Evolutionary conservation across 2,113 vertebrate genomes (phyloP), one percentile per base, ranked within the genome.

Genomic region (Condylura cristata): DNA sequence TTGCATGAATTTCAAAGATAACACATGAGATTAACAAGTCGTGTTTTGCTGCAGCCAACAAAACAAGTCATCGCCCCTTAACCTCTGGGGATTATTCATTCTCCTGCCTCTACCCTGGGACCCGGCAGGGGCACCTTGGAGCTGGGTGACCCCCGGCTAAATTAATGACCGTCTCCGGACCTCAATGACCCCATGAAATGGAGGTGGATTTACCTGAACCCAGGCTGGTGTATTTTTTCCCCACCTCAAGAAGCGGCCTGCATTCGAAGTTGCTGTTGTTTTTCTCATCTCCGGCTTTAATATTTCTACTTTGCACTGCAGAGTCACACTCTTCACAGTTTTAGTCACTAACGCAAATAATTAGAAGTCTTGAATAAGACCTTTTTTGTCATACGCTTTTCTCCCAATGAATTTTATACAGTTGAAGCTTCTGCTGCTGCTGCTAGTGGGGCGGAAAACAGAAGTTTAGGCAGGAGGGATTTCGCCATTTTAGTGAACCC

Each of bases 1-100:
- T 79, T 95, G 68, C 86, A 68, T 71, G 58, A 53, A 66, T 92
- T 90, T 85, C 85, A 78, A 94, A 95, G 58, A 82, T 86, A 86
- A 82, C 68, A 63, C 44, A 6, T 32, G 34, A 46, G 70, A 20
- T 53, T 81, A 70, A 93, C 34, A 72, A 56, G 30, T 28, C 7
- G 8, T 51, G 18, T n/a, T 72, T 87, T 71, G 30, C 90, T 61
- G 14, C 51, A 86, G 37, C 39, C 75, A 68, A 46, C 32, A 68
- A 61, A 68, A 61, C 28, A 70, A 87, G 24, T 46, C 80, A 30
- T 61, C 30, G 48, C 61, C 48, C 41, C 28, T 84, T 18, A 5
- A 13, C 58, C 39, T 68, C 63, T 56, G 11, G 9, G 86, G 39
- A 37, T 44, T 41, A 17, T 74, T 78, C 13, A 0, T 41, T 58